Evolutionary conservation across 2,888 invertebrate genomes (phyloP), one percentile per base, ranked within the genome.

Genomic region (Tachina lurida): DNA sequence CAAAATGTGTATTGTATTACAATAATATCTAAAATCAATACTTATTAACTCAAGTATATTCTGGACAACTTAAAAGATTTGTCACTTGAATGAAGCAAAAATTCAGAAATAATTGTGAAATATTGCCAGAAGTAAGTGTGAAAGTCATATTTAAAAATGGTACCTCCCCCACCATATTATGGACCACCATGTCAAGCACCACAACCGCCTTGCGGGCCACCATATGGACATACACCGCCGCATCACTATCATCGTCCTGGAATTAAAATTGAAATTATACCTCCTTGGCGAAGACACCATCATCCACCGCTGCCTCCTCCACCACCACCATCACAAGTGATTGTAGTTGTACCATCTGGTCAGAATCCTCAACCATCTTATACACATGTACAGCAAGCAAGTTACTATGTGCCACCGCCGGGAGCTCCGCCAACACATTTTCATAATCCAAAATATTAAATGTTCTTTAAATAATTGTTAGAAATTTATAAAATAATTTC

Each of bases 181-280:
- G 43, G 52, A 1, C 19, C 54, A 67, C 73, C 73, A 22, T 41
- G 12, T 31, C 71, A 47, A 31, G 47, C 58, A 13, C 31, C 87
- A 13, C 31, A 31, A 4, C 68, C 82, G 13, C 81, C 84, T 47
- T 82, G 62, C n/a, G 79, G 71, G 17, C 87, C 88, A 89, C 90
- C 84, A 70, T 31, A 31, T 31, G 31, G 31, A 31, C 31, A 31
- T 31, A 4, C 31, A 31, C 45, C 73, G 89, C 76, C 84, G 73
- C 89, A 90, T 76, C 89, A 90, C 22, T 87, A 89, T 39, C 83
- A 88, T 65, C 88, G 90, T 31, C 91, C 91, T 71, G 89, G 90
- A 75, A 89, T 91, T 60, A 91, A 91, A 84, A 90, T 91, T 67
- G 91, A 91, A 75, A 88, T 91, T 84, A 87, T 87, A 19, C 90